Percentiles rank a stretch among this genome's conserved stretches.
Evolutionary conservation across 2,888 invertebrate species (phyloP).

Genomic region (Leptopterna dolabrata): DNA sequence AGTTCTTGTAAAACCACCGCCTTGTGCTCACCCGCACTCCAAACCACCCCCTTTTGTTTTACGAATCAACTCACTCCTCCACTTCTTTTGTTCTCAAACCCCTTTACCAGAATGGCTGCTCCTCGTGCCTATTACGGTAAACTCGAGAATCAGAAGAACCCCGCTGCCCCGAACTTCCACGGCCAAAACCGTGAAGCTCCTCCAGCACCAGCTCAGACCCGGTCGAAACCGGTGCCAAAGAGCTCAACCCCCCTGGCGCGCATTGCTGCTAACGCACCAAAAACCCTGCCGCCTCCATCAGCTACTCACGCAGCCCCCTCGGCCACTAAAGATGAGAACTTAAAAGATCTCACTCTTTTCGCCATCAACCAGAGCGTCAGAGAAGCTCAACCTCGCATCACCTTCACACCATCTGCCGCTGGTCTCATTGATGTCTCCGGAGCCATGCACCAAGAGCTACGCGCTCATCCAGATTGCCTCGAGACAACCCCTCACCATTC

Average conservation of each 20-base stretch:
- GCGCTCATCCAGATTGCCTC: background rate
- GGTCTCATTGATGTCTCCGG: conserved; percentile 25
- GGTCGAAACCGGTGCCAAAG: background rate
- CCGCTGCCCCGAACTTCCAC: too few species aligned
- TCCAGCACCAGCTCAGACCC: background rate
- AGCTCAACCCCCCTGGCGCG: too few species aligned
- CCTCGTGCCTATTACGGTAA: too few species aligned
- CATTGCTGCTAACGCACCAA: background rate
- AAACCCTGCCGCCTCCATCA: background rate
- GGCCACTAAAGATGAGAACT: background rate
- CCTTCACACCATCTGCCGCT: conserved; percentile 39
- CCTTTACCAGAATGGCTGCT: too few species aligned
- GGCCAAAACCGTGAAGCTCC: background rate
- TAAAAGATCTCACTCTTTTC: conserved; percentile 5
- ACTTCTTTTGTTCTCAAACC: too few species aligned
- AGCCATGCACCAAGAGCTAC: conserved; percentile 13
- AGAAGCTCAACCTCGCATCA: background rate
- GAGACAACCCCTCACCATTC: background rate
- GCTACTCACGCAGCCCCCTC: background rate
- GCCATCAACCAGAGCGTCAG: conserved; percentile 23
- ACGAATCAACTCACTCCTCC: too few species aligned
- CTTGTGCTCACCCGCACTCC: too few species aligned
- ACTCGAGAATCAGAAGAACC: too few species aligned
- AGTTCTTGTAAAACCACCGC: too few species aligned
- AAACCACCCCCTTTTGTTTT: too few species aligned